Evolutionary conservation across 2,113 vertebrate species (phyloP).

Genomic region (Labrus mixtus): DNA sequence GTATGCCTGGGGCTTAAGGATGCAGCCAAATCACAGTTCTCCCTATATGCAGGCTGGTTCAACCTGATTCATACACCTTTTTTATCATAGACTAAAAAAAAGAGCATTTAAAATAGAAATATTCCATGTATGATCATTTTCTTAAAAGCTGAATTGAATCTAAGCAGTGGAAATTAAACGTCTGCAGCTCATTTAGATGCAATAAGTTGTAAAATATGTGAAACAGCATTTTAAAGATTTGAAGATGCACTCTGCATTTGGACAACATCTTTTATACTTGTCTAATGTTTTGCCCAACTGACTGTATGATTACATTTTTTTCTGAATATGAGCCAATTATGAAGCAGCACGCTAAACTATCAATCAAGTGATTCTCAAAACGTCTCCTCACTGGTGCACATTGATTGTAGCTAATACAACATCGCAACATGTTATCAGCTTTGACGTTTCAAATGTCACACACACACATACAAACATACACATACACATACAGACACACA

Average conservation of each 20-base stretch:
- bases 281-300: constrained; percentile 19
- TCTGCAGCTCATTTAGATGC: constrained; percentile 32
- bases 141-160: background rate
- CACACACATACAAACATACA: background rate
- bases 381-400: constrained; percentile 19
- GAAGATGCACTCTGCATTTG: constrained; percentile 28
- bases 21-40: background rate
- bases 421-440: background rate
- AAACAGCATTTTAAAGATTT: constrained; percentile 39
- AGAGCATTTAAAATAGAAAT: constrained; percentile 32
- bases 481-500: no score
- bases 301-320: constrained; percentile 34
- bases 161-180: constrained; percentile 17
- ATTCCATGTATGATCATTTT: constrained; percentile 8
- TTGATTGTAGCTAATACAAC: constrained; percentile 19
- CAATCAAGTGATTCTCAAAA: constrained; percentile 33
- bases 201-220: constrained; percentile 11
- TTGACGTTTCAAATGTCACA: constrained; percentile 21
- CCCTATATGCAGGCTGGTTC: constrained; percentile 6
- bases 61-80: background rate
- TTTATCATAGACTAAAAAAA: constrained; percentile 6
- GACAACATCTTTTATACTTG: constrained; percentile 33
- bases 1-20: background rate
- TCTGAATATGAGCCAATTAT: constrained; percentile 30
- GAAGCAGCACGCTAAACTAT: constrained; percentile 4